Base-by-base conservation (phyloP, 2,797 vertebrate genomes). In the Argya squamiceps region DNA sequence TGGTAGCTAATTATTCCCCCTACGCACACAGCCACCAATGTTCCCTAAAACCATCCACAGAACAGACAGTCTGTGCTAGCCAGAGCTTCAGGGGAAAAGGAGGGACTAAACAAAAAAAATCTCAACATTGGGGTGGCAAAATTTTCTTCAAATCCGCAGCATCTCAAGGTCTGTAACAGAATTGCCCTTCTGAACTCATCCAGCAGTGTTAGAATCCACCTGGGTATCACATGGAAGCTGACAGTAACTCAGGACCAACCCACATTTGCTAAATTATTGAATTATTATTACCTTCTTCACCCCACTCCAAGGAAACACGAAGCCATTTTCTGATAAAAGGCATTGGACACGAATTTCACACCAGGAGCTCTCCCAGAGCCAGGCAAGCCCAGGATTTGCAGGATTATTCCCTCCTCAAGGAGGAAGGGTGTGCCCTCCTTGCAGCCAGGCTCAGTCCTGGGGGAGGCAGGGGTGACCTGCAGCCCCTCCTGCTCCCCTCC, bases 1-100 rank as follows among this genome's bases (percentile, higher is more conserved):
- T 84, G 91, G 86, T 64, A 82, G 92, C 88, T 95, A 84, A 95
- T 97, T 92, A 95, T 96, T 93, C 95, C 89, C 96, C 95, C 92
- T 94, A 92, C 62, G 55, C 92, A 90, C 94, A 71, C 87, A 94
- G 83, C 76, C 96, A 95, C 81, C 91, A 88, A 89, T 91, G 43
- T 85, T 92, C 93, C 91, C 75, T 85, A 65, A 78, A 88, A 71
- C 84, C 67, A 79, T 59, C 43, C 77, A 41, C 30, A 5, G 94
- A 96, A 89, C 85, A 92, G 89, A 89, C 93, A 93, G 64, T 58
- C 80, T 94, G 91, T 93, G 85, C 94, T 76, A 88, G 92, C 89
- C 94, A 90, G 88, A 69, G 76, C 85, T 94, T 37, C 92, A 96
- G 26, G 34, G 91, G 41, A 74, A 86, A 82, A 87, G 50, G 79